Percentiles rank a stretch among this genome's conserved stretches.
Evolutionary conservation across 2,113 vertebrate genomes (phyloP).

Genomic region (Halcyon malimbica): DNA sequence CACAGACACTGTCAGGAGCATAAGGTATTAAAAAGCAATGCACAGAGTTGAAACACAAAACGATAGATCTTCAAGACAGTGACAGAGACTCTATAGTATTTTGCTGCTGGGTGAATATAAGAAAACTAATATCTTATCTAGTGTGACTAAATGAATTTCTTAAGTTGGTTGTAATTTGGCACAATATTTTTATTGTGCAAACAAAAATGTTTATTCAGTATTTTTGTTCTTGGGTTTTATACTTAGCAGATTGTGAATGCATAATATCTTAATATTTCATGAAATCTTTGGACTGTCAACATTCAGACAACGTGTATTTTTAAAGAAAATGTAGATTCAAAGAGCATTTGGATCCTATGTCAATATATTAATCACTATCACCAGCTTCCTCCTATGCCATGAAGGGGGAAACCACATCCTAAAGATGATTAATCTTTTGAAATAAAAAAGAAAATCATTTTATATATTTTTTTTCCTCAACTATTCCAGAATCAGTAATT

Average conservation of each 20-base stretch:
- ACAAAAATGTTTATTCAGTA: background rate
- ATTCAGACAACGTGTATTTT: background rate
- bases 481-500: background rate
- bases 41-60: background rate
- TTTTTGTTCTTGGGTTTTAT: background rate
- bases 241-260: background rate
- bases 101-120: background rate
- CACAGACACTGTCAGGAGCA: background rate
- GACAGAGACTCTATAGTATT: background rate
- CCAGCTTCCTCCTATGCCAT: background rate
- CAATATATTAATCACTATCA: background rate
- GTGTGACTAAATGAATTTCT: background rate
- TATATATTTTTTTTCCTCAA: background rate
- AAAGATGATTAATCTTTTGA: background rate
- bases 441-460: background rate
- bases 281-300: background rate
- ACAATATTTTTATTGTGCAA: background rate
- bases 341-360: background rate
- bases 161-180: background rate
- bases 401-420: background rate
- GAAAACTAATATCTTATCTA: background rate
- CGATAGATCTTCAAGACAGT: background rate
- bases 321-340: background rate
- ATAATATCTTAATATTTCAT: conserved; percentile 4
- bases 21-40: background rate